Evolutionary conservation across 1,140 invertebrate genomes (phyloP), one percentile per base, ranked within the genome.

Genomic region (Argopecten irradians): DNA sequence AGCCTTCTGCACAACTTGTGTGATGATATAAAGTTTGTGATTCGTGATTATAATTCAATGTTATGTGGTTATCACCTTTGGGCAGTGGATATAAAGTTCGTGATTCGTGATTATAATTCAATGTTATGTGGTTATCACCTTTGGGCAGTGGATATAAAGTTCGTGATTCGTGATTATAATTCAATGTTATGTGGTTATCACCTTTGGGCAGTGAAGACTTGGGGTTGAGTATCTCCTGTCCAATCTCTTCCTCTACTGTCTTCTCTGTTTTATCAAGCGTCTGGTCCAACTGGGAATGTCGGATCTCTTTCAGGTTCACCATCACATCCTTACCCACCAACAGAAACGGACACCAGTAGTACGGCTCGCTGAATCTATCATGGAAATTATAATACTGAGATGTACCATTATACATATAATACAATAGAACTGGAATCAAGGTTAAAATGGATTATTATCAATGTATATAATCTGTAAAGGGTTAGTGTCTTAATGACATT

Each of bases 281-380:
- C 91, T 95, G 94, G 84, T 95, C 93, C 82, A 95, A 85, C 92
- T 93, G 92, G 13, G 94, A 91, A 86, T 94, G 93, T 46, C 91
- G 88, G 22, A 95, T 91, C 85, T 93, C 36, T 11, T 88, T 91
- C 13, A 94, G 33, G 84, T 92, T 92, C 0, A 94, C 84, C 82
- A 89, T 71, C 1, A 92, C 92, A 90, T 95, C 93, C 84, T 92
- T 93, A n/a, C 94, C 94, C 71, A 95, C 91, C 90, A 95, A 85
- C 2, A 90, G 83, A 89, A 94, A 94, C 14, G 93, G 87, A 84
- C 92, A 90, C 93, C 93, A 94, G 83, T 92, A 91, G 39, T 87
- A 92, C 2, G 91, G 86, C 43, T 91, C 83, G 5, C 83, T 88
- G 87, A 90, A 94, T 33, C 94, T 94, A 87, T 19, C 88, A 28